Conservation (phyloP, 2,113 vertebrate genomes). For the Columba janthina region DNA sequence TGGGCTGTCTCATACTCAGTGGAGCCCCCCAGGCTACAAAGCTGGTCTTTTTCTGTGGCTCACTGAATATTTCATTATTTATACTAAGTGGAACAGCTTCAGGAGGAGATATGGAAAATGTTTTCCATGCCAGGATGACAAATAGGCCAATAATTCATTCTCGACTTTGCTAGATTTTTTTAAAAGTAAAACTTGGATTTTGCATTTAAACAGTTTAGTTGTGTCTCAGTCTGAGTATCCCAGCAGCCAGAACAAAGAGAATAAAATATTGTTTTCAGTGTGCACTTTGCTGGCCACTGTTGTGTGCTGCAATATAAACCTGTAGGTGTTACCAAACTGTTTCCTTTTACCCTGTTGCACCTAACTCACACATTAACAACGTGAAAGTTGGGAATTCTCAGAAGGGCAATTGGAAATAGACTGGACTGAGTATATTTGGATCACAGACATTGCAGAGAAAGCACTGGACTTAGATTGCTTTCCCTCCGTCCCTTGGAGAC, state of each 20-base stretch:
- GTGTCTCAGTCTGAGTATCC: not conserved
- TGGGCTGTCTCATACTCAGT: not conserved
- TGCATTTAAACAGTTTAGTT: not conserved
- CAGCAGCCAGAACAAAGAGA: not conserved
- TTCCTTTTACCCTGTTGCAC: not conserved
- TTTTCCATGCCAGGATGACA: slow-evolving; percentile 35
- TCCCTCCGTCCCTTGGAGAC: not conserved
- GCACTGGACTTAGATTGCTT: not conserved
- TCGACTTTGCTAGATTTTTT: not conserved
- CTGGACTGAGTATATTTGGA: not conserved
- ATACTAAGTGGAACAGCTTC: slow-evolving; percentile 52
- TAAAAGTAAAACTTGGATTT: not conserved
- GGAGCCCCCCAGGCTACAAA: slow-evolving; percentile 20
- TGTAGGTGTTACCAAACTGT: not conserved
- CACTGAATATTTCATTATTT: slow-evolving; percentile 63
- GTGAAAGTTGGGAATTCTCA: not conserved
- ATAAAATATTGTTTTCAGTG: not conserved
- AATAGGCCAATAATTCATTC: slow-evolving; percentile 28
- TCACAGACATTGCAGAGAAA: not conserved
- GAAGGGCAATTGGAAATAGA: not conserved
- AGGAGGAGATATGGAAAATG: slow-evolving; percentile 46
- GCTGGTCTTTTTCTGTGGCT: not conserved
- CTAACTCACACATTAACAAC: not conserved
- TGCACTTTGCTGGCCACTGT: not conserved
- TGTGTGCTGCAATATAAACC: not conserved